A percentile compares a stretch with the other conserved stretches of the same genome.
Conservation (phyloP, 2,888 invertebrate species). For the Pycnomerus fuliginosus region DNA sequence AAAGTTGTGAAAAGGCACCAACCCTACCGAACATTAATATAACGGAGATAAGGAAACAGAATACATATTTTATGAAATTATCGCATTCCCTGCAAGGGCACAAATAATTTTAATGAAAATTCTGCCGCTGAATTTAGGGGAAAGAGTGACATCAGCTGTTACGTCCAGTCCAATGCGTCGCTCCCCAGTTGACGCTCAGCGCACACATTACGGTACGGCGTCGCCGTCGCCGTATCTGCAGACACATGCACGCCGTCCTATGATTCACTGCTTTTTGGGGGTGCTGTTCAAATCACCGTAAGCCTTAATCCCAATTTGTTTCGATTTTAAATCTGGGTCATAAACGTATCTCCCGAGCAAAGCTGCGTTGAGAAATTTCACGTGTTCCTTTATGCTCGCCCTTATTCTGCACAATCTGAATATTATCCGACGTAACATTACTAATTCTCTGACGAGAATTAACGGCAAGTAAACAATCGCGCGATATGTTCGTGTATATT, state of each 20-base stretch:
- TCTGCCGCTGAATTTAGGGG: slow-evolving; percentile 47
- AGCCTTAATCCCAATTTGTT: slow-evolving; percentile 53
- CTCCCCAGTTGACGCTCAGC: slow-evolving; percentile 50
- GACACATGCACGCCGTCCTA: slow-evolving; percentile 25
- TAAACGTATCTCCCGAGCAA: slow-evolving; percentile 32
- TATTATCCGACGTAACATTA: no score
- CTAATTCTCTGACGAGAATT: no score
- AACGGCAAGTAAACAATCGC: no score
- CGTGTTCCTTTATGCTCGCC: slow-evolving; percentile 20
- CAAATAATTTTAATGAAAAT: slow-evolving; percentile 55
- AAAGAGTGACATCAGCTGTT: slow-evolving; percentile 57
- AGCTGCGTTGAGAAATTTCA: slow-evolving; percentile 22
- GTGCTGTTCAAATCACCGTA: slow-evolving; percentile 52
- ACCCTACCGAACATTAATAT: slow-evolving; percentile 34
- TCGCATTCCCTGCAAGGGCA: slow-evolving; percentile 45
- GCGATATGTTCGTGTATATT: no score
- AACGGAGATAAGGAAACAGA: slow-evolving; percentile 46
- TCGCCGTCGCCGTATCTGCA: slow-evolving; percentile 17
- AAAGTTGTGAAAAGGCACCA: slow-evolving; percentile 1
- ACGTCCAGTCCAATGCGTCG: slow-evolving; percentile 54
- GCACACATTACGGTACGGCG: slow-evolving; percentile 43
- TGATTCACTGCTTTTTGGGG: slow-evolving; percentile 42
- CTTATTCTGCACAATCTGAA: no score
- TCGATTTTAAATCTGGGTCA: slow-evolving; percentile 53
- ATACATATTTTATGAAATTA: slow-evolving; percentile 55